These are phyloP conservation scores for Agriotes lineatus DNA, from an alignment of 2,888 invertebrate species.

Conservation along the genomic window DNA sequence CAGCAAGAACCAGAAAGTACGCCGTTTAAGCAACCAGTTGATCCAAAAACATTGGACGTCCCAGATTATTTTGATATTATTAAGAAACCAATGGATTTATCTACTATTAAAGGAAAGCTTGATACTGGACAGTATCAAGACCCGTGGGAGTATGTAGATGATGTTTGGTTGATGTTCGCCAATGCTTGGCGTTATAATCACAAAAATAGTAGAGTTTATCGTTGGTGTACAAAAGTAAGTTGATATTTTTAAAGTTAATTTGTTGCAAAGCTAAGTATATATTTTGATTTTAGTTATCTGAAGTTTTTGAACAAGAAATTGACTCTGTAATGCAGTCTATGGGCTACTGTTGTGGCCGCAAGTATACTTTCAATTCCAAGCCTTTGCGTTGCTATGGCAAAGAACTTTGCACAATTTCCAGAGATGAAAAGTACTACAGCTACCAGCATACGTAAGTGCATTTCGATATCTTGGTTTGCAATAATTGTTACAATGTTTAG, in stretches of 20 bases:
- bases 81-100: conserved; percentile 96
- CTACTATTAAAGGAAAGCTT: conserved; percentile 92
- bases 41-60: conserved; percentile 89
- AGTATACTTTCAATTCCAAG: conserved; percentile 99
- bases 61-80: conserved; percentile 98
- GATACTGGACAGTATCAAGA: conserved; percentile 95
- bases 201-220: conserved; percentile 97
- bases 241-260: background rate
- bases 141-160: conserved; percentile 99
- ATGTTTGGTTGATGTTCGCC: conserved; percentile 99
- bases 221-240: conserved; percentile 96
- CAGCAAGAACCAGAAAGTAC: conserved; percentile 95
- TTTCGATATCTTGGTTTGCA: no score
- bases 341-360: conserved; percentile 98
- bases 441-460: conserved; percentile 97
- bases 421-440: conserved; percentile 98
- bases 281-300: conserved; percentile 80
- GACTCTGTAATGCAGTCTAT: conserved; percentile 98
- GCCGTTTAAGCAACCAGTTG: conserved; percentile 97
- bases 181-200: conserved; percentile 99
- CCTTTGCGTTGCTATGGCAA: conserved; percentile 99
- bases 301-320: conserved; percentile 97
- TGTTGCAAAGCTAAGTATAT: no score
- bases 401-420: conserved; percentile 96
- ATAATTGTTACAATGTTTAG: background rate